Evolutionary conservation across 2,113 vertebrate species (phyloP).

Genomic region (Ahaetulla prasina): DNA sequence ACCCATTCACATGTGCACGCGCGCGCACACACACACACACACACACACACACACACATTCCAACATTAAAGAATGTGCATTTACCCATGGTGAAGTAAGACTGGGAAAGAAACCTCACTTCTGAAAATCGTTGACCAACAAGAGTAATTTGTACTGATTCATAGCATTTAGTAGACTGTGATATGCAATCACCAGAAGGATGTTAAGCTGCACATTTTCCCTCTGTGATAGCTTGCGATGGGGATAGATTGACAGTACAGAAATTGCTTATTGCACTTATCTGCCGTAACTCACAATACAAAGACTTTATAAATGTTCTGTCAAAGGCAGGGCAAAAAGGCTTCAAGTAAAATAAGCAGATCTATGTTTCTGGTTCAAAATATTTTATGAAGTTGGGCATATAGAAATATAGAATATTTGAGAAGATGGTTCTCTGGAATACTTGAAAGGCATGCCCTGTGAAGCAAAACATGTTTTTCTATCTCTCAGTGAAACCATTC

Average conservation of each 20-base stretch:
- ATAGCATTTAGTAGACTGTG: background rate
- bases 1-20: too few species aligned
- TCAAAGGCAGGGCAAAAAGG: too few species aligned
- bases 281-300: background rate
- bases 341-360: background rate
- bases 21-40: too few species aligned
- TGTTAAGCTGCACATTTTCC: background rate
- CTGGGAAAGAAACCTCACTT: background rate
- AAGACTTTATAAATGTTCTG: background rate
- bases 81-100: background rate
- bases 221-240: background rate
- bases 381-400: background rate
- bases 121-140: background rate
- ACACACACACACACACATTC: background rate
- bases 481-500: background rate
- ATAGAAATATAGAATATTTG: background rate
- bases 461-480: background rate
- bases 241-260: background rate
- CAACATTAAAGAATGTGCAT: background rate
- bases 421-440: background rate
- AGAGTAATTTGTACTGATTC: background rate
- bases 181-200: background rate
- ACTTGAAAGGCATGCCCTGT: background rate
- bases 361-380: background rate
- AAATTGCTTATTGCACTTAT: background rate